Base-by-base conservation (phyloP, 2,888 invertebrate genomes). In the Macroteleia sp. region DNA sequence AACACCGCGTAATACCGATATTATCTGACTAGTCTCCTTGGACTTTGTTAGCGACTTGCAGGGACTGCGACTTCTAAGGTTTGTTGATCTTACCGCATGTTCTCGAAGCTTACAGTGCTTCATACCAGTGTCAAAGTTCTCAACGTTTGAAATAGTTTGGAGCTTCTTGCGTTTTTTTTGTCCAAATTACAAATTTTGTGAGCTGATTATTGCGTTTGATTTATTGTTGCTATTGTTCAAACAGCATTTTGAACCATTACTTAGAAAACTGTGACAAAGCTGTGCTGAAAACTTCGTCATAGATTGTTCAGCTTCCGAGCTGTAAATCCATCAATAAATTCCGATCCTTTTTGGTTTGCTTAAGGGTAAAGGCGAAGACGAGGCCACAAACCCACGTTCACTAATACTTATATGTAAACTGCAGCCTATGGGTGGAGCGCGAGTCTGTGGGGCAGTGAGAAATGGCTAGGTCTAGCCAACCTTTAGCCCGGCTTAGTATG, bases 401-500 rank as follows among this genome's bases (percentile, higher is more conserved):
- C 71, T 76, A 32, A 66, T 77, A 71, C 77, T 70, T 46, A 61
- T 44, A 77, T 44, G 71, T 52, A 66, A 70, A 77, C 66, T 66
- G 14, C 46, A 32, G 76, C 64, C 66, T 69, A 62, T 36, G 39
- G 74, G 70, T 64, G 73, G 75, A 52, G 80, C 69, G 80, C 76
- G 62, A 25, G 83, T 81, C 80, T 70, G 81, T 80, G 77, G 85
- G 85, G 86, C 87, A 86, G 89, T 91, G 91, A 91, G 91, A 87
- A 91, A 91, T 91, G 90, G 90, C 89, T 86, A 82, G 88, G 90
- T 90, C 89, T 88, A 85, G 89, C 87, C 84, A 89, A 90, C 89
- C 90, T 91, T 90, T 90, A 91, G 90, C 88, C 89, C 85, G 86
- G 90, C 90, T 91, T 90, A 91, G 87, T 90, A 81, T 89, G 88